Evolutionary conservation across 2,888 invertebrate species (phyloP).

Genomic region (Syrista parreyssii): DNA sequence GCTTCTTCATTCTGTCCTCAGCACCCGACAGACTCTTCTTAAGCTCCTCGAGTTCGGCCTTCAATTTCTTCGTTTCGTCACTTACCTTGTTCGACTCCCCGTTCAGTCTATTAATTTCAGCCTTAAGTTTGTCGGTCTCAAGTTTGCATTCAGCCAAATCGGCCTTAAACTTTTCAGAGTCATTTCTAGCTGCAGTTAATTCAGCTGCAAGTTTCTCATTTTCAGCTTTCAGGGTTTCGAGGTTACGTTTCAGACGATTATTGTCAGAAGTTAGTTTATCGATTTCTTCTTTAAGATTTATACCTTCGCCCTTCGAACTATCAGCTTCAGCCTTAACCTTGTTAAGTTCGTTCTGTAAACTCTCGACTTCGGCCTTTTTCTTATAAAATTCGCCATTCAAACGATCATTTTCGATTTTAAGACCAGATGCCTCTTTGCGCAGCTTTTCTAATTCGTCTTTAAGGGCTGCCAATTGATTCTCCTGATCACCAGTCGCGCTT

Average conservation of each 20-base stretch:
- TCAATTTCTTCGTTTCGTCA: constrained; percentile 19
- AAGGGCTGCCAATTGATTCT: constrained; percentile 17
- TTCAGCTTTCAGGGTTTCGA: background rate
- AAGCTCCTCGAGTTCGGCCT: constrained; percentile 21
- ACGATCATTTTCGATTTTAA: constrained; percentile 19
- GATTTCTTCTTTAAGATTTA: constrained; percentile 20
- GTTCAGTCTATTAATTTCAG: constrained; percentile 24
- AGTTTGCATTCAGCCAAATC: constrained; percentile 4
- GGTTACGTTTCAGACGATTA: constrained; percentile 14
- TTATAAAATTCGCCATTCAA: constrained; percentile 26
- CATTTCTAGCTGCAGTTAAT: background rate
- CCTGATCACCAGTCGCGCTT: constrained; percentile 19
- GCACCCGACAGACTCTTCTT: constrained; percentile 10
- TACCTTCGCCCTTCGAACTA: constrained; percentile 24
- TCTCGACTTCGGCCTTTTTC: constrained; percentile 27
- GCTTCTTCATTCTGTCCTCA: background rate
- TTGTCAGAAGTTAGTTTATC: constrained; percentile 24
- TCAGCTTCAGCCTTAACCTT: constrained; percentile 13
- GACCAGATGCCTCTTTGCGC: constrained; percentile 17
- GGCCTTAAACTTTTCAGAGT: constrained; percentile 19
- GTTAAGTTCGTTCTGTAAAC: constrained; percentile 14
- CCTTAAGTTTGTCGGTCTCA: constrained; percentile 19
- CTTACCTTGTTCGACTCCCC: constrained; percentile 30
- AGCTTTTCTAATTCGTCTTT: constrained; percentile 22
- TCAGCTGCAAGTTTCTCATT: constrained; percentile 7